phyloP scores from a whole-genome alignment of 92 coral and sea anemone species.

The Porites divaricata region DNA sequence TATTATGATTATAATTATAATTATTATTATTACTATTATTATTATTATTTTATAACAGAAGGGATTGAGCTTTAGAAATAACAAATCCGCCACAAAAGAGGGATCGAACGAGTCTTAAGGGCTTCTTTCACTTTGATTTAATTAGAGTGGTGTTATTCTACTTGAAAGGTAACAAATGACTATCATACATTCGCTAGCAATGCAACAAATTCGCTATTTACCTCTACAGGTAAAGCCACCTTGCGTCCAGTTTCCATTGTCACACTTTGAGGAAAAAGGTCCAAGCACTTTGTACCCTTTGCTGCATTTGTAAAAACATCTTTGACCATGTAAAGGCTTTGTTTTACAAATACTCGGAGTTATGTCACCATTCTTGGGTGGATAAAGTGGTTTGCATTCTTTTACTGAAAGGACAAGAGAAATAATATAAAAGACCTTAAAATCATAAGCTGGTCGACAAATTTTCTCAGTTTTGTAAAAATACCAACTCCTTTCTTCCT shows the following conservation, averaged over 20 bases:
- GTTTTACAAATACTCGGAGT: slow-evolving; percentile 32
- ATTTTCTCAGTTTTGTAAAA: too few species aligned
- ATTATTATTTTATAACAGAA: too few species aligned
- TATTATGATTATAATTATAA: too few species aligned
- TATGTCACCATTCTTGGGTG: slow-evolving; percentile 22
- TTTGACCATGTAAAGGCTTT: slow-evolving; percentile 47
- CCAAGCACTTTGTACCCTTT: slow-evolving; percentile 48
- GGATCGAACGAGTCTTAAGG: too few species aligned
- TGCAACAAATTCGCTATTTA: neutral
- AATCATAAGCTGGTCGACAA: neutral
- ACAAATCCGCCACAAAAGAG: too few species aligned
- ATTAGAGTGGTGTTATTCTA: too few species aligned
- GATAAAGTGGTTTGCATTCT: neutral
- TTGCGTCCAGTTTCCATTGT: slow-evolving; percentile 56
- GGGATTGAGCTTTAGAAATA: too few species aligned
- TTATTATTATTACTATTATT: too few species aligned
- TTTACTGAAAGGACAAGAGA: slow-evolving; percentile 2
- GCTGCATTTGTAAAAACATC: slow-evolving; percentile 26
- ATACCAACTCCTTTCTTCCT: too few species aligned
- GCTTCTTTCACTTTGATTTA: too few species aligned
- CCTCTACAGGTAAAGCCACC: slow-evolving; percentile 34
- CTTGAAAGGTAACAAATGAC: too few species aligned
- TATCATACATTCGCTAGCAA: neutral
- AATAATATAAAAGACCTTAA: too few species aligned
- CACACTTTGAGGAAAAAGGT: slow-evolving; percentile 15